Percentiles rank a stretch among this genome's conserved stretches.
These are phyloP conservation scores for Porites evermanni DNA, from an alignment of 92 coral and sea anemone species.

Conservation along the genomic window DNA sequence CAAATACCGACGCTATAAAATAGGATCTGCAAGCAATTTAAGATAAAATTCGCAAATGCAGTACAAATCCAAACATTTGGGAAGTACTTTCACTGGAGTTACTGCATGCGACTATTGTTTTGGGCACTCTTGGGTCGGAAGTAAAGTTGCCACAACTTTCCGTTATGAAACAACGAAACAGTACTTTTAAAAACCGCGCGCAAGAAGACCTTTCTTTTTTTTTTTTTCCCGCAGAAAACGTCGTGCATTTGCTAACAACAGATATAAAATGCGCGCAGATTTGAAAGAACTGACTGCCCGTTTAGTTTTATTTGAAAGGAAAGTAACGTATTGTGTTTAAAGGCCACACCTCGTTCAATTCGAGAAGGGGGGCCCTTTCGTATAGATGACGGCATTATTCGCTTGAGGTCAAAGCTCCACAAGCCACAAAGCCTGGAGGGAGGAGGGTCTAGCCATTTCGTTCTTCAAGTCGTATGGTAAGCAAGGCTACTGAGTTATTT, in stretches of 20 bases:
- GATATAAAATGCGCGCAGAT: too few species aligned
- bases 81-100: conserved; percentile 15
- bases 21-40: conserved; percentile 8
- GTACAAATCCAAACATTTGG: conserved; percentile 12
- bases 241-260: conserved; percentile 23
- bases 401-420: too few species aligned
- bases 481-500: too few species aligned
- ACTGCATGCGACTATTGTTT: conserved; percentile 21
- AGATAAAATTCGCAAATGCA: conserved; percentile 45
- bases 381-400: too few species aligned
- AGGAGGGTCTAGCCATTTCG: too few species aligned
- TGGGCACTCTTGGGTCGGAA: conserved; percentile 22
- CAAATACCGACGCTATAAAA: conserved; percentile 18
- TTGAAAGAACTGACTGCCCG: too few species aligned
- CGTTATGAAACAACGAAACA: not conserved
- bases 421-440: too few species aligned
- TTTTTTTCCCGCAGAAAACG: conserved; percentile 9
- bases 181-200: conserved; percentile 18
- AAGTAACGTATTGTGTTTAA: too few species aligned
- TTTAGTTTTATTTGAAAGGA: too few species aligned
- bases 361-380: too few species aligned
- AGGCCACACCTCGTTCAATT: too few species aligned
- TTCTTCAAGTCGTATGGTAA: too few species aligned
- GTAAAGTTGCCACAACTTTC: conserved; percentile 20
- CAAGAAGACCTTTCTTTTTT: not conserved